These are phyloP conservation scores for Sisor rabdophorus DNA, from an alignment of 2,113 vertebrate species.

Conservation along the genomic window DNA sequence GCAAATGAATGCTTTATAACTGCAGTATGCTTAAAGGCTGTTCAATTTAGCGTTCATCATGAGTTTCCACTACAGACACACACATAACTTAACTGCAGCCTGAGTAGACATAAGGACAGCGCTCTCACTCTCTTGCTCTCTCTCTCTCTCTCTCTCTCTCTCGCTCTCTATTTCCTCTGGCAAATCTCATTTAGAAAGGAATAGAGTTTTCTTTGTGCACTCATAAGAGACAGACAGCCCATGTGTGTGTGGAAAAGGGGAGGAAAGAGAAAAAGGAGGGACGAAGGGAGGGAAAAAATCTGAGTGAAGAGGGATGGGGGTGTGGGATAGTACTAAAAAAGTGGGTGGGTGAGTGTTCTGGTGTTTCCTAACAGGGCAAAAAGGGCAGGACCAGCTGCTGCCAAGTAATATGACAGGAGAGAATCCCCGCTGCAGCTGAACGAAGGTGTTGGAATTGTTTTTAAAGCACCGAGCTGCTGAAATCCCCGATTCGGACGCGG, in stretches of 20 bases:
- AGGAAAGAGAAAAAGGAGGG: slow-evolving; percentile 27
- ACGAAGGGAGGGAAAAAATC: slow-evolving; percentile 24
- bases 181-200: slow-evolving; percentile 61
- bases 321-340: slow-evolving; percentile 3
- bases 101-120: slow-evolving; percentile 13
- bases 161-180: slow-evolving; percentile 26
- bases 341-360: slow-evolving; percentile 28
- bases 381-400: slow-evolving; percentile 42
- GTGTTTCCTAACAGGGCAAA: slow-evolving; percentile 26
- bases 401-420: slow-evolving; percentile 31
- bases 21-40: slow-evolving; percentile 21
- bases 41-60: slow-evolving; percentile 38
- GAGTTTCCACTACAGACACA: slow-evolving; percentile 26
- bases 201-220: slow-evolving; percentile 59
- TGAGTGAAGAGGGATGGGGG: slow-evolving; percentile 11
- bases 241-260: slow-evolving; percentile 47
- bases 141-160: slow-evolving; percentile 8
- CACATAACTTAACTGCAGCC: slow-evolving; percentile 28
- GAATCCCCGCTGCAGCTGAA: slow-evolving; percentile 7
- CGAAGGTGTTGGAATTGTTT: not conserved
- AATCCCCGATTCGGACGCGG: not conserved
- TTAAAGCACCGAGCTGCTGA: not conserved
- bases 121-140: not conserved
- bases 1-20: slow-evolving; percentile 11
- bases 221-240: slow-evolving; percentile 56